These are phyloP conservation scores for Pelochelys cantorii DNA, from an alignment of 2,797 vertebrate species.

Conservation along the genomic window DNA sequence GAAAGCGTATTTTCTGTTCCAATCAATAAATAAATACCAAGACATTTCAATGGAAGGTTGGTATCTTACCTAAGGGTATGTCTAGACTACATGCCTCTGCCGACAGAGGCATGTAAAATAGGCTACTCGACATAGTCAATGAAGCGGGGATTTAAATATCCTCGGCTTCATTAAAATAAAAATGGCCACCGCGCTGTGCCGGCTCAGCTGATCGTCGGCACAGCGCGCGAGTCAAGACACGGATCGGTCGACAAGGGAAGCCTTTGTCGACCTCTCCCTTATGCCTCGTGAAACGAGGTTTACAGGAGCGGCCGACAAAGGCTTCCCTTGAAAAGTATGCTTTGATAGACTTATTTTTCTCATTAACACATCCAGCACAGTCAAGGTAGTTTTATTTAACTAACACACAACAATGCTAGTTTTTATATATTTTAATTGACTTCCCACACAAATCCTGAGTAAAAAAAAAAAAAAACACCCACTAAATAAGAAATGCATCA, in stretches of 20 bases:
- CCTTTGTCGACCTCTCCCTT: too few species aligned
- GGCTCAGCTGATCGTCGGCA: too few species aligned
- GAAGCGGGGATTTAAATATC: too few species aligned
- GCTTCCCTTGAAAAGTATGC: background rate
- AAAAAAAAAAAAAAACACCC: background rate
- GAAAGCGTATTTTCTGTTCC: background rate
- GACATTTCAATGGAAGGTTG: background rate
- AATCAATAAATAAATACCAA: background rate
- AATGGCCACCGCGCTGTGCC: too few species aligned
- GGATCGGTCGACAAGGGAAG: too few species aligned
- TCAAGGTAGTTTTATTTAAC: background rate
- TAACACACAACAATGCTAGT: conserved; percentile 1
- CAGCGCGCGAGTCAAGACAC: too few species aligned
- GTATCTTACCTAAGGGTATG: background rate
- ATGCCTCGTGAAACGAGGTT: too few species aligned
- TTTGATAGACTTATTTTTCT: background rate
- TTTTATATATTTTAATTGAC: background rate
- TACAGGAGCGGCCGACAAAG: too few species aligned
- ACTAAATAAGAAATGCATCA: background rate
- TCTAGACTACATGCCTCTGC: too few species aligned
- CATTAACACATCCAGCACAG: background rate
- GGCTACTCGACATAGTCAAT: too few species aligned
- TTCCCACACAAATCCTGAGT: background rate
- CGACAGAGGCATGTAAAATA: too few species aligned
- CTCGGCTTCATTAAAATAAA: too few species aligned